phyloP scores from a whole-genome alignment of 30 jellyfish, hydroid and myxozoan species.

The Aurelia aurita complex sp. Pacific region DNA sequence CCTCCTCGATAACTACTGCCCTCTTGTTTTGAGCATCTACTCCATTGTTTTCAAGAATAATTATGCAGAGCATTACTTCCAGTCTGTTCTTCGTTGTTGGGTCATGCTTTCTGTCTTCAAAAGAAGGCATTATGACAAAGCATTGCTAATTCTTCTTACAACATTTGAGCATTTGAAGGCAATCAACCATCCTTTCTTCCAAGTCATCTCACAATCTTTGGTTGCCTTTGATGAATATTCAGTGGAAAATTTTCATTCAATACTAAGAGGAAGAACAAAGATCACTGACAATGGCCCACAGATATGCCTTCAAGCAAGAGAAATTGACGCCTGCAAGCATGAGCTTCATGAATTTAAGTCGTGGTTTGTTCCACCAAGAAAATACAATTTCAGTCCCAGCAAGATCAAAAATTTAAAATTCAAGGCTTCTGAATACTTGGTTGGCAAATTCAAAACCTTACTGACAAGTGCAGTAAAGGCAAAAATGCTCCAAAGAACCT shows the following conservation, averaged over 20 bases:
- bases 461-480: constrained; percentile 12
- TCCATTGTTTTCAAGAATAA: constrained; percentile 26
- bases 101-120: constrained; percentile 46
- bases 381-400: constrained; percentile 1
- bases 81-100: constrained; percentile 38
- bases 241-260: constrained; percentile 36
- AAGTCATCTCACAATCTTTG: constrained; percentile 12
- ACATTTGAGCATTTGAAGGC: constrained; percentile 4
- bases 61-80: constrained; percentile 9
- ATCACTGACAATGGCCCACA: constrained; percentile 17
- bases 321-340: constrained; percentile 29
- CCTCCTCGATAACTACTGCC: constrained; percentile 18
- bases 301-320: no score
- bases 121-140: constrained; percentile 38
- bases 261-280: constrained; percentile 39
- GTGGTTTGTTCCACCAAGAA: constrained; percentile 42
- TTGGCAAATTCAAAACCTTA: not conserved
- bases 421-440: constrained; percentile 16
- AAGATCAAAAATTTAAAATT: constrained; percentile 8
- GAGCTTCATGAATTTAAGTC: constrained; percentile 50
- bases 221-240: constrained; percentile 52
- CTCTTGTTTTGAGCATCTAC: constrained; percentile 26
- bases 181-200: constrained; percentile 18
- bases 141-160: constrained; percentile 10
- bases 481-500: constrained; percentile 18